A percentile compares a stretch with the other conserved stretches of the same genome.
Evolutionary conservation across 1,140 invertebrate species (phyloP).

Genomic region (Zaprionus kolodkinae): DNA sequence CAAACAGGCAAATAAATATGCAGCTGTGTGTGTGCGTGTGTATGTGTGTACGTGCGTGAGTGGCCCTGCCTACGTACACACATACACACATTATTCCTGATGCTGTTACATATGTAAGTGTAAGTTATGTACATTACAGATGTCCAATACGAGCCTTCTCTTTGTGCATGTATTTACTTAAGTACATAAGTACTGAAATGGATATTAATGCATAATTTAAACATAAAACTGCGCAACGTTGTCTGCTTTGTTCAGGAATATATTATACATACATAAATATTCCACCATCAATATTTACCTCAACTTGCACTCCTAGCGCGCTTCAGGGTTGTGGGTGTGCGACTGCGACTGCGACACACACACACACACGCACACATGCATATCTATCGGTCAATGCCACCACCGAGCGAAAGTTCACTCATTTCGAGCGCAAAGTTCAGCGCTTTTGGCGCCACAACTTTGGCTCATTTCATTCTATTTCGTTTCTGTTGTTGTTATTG

Average conservation of each 20-base stretch:
- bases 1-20: slow-evolving; percentile 12
- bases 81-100: slow-evolving; percentile 42
- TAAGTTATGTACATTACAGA: not conserved
- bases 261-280: not conserved
- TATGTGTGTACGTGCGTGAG: slow-evolving; percentile 11
- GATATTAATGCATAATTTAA: slow-evolving; percentile 2
- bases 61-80: slow-evolving; percentile 1
- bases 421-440: slow-evolving; percentile 54
- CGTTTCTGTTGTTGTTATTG: not conserved
- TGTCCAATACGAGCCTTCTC: slow-evolving; percentile 4
- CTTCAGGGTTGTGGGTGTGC: not conserved
- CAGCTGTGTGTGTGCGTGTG: not conserved
- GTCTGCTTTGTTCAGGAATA: slow-evolving; percentile 1
- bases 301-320: not conserved
- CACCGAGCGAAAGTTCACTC: not conserved
- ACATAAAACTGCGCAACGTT: not conserved
- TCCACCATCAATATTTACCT: not conserved
- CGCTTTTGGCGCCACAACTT: slow-evolving; percentile 44
- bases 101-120: slow-evolving; percentile 19
- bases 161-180: not conserved
- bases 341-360: not conserved
- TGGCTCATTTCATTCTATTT: slow-evolving; percentile 20
- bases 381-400: slow-evolving; percentile 9
- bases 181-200: not conserved
- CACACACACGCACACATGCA: not conserved